These are phyloP conservation scores for Patella caerulea DNA, from an alignment of 2,888 invertebrate species.

Conservation along the genomic window DNA sequence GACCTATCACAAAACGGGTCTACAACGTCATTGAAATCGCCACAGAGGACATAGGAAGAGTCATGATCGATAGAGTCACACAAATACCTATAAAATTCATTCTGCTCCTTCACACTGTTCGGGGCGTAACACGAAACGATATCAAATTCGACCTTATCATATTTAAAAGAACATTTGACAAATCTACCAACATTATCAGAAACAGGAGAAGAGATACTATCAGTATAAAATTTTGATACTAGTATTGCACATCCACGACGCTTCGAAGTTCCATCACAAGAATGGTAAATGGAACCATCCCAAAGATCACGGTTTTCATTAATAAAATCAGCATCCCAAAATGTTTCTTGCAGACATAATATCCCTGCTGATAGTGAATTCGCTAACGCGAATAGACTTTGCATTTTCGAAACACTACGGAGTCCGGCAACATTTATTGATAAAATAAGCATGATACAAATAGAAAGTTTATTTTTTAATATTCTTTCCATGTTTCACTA, in stretches of 20 bases:
- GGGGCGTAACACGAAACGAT: not conserved
- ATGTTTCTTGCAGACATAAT: not conserved
- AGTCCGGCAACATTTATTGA: not conserved
- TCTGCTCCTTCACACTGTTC: not conserved
- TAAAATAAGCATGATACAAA: not conserved
- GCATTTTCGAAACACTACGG: not conserved
- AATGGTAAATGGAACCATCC: not conserved
- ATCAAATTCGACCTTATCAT: not conserved
- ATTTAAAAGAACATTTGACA: conserved; percentile 1
- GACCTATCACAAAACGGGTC: not conserved
- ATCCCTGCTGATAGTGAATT: not conserved
- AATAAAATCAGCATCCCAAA: not conserved
- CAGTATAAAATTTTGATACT: not conserved
- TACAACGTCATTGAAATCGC: not conserved
- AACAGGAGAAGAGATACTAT: not conserved
- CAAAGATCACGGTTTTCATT: not conserved
- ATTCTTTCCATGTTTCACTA: not conserved
- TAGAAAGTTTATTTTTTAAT: not conserved
- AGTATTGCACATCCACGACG: conserved; percentile 6
- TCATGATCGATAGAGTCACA: not conserved
- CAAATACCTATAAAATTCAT: not conserved
- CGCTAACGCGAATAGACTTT: not conserved
- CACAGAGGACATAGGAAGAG: not conserved
- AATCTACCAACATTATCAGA: not conserved
- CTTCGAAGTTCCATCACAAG: not conserved